A percentile compares a stretch with the other conserved stretches of the same genome.
Evolutionary conservation across 2,113 vertebrate genomes (phyloP).

Genomic region (Dolichotis patagonum): DNA sequence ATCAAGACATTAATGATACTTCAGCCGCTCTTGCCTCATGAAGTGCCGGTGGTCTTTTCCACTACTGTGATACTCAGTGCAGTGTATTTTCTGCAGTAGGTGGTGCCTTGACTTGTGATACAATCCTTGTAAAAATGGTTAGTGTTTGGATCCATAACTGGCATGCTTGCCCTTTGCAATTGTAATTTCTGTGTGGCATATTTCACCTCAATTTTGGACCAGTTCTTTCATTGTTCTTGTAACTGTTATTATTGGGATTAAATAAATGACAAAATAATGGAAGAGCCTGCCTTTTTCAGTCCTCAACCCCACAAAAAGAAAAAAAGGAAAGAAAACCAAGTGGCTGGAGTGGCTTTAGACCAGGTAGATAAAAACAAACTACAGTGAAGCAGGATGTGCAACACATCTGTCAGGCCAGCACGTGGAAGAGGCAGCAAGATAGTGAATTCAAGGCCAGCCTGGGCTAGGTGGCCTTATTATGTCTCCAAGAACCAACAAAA

Average conservation of each 20-base stretch:
- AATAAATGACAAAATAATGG: neutral
- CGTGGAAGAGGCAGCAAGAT: neutral
- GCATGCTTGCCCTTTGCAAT: neutral
- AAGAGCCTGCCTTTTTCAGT: neutral
- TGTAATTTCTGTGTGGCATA: neutral
- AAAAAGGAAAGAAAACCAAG: neutral
- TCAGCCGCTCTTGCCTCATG: constrained; percentile 72
- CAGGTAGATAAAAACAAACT: neutral
- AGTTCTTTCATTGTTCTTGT: neutral
- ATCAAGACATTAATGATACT: constrained; percentile 37
- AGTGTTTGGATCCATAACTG: neutral
- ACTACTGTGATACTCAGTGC: neutral
- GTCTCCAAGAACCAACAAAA: neutral
- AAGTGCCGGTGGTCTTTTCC: neutral
- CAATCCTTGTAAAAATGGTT: neutral
- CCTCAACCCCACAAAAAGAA: neutral
- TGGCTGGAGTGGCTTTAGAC: neutral
- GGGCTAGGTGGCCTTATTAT: neutral
- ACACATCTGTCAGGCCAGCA: neutral
- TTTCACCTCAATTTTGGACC: constrained; percentile 1
- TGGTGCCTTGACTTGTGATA: neutral
- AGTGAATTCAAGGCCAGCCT: neutral
- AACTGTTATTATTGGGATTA: neutral
- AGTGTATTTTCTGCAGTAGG: neutral
- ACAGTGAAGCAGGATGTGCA: neutral